Conservation (phyloP, 2,797 vertebrate species). For the Chaunax sp. region DNA sequence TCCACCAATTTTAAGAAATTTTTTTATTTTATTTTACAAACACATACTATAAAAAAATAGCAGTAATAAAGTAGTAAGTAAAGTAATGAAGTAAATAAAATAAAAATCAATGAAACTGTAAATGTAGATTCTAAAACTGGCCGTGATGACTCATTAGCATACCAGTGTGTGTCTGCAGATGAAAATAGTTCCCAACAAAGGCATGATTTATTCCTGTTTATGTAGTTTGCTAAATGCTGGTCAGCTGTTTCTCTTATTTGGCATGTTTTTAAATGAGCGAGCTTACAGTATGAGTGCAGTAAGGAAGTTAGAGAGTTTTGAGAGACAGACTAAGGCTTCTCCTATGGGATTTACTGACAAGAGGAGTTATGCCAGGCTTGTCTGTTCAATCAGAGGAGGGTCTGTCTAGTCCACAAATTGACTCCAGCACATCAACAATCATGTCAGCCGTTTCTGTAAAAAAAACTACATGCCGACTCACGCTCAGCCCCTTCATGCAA, state of each 20-base stretch:
- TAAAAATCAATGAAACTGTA: no score
- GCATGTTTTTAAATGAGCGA: background rate
- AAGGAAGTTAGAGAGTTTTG: background rate
- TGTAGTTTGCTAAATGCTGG: background rate
- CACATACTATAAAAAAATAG: no score
- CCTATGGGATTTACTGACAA: constrained; percentile 6
- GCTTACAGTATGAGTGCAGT: background rate
- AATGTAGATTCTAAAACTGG: no score
- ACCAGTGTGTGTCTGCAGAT: background rate
- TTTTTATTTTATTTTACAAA: no score
- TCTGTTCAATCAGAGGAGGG: constrained; percentile 27
- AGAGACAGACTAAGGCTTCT: constrained; percentile 14
- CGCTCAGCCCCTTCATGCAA: background rate
- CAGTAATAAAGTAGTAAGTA: no score
- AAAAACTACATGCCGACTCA: background rate
- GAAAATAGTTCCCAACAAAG: constrained; percentile 1
- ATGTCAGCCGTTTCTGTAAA: background rate
- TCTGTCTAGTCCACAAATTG: constrained; percentile 7
- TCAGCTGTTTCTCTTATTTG: background rate
- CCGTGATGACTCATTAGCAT: no score
- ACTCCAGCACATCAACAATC: constrained; percentile 11
- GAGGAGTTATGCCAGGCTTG: constrained; percentile 3
- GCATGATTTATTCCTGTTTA: background rate
- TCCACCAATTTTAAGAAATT: background rate
- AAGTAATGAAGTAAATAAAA: no score